Evolutionary conservation across 2,797 vertebrate genomes (phyloP), one percentile per base, ranked within the genome.

Genomic region (Decapterus maruadsi): DNA sequence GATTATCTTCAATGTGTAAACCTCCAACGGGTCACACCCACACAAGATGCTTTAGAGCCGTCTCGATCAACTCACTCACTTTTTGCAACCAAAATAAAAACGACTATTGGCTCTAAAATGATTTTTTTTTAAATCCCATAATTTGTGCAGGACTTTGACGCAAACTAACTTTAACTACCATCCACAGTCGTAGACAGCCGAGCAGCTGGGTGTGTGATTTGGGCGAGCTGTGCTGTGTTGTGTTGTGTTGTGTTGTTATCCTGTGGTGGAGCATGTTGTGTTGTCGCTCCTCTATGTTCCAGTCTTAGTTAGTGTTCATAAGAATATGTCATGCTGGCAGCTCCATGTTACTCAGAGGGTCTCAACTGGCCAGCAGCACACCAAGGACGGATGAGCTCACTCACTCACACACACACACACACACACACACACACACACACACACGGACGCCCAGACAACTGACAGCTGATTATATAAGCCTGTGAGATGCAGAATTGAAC

Each of bases 271-370:
- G 61, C 65, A n/a, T 45, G 31, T 19, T 36, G 7, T 17, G 68
- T 57, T 46, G 50, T 71, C 60, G 40, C 60, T 36, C 31, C 50
- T 53, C 50, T 53, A 55, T 62, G 58, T 50, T 79, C 70, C 56
- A 72, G 31, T 79, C 58, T 62, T 72, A 68, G 58, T 53, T 53
- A 68, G 61, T 74, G 59, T 72, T 68, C 22, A 66, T 48, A 64
- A 68, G 72, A 85, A 34, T 34, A 78, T 78, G 72, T 87, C 80
- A 78, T 50, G 48, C 54, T 70, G 77, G 71, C 68, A 59, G 31
- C 31, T 38, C 59, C 46, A 36, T 13, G 76, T 67, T 55, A 67
- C 26, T 68, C 70, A 68, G 42, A 61, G 51, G 36, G n/a, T 57
- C 34, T n/a, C 58, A 11, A 20, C 59, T 4, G 36, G 58, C 63